A percentile compares a stretch with the other conserved stretches of the same genome.
phyloP scores from a whole-genome alignment of 92 coral and sea anemone genomes.

The Parazoanthus darwini region DNA sequence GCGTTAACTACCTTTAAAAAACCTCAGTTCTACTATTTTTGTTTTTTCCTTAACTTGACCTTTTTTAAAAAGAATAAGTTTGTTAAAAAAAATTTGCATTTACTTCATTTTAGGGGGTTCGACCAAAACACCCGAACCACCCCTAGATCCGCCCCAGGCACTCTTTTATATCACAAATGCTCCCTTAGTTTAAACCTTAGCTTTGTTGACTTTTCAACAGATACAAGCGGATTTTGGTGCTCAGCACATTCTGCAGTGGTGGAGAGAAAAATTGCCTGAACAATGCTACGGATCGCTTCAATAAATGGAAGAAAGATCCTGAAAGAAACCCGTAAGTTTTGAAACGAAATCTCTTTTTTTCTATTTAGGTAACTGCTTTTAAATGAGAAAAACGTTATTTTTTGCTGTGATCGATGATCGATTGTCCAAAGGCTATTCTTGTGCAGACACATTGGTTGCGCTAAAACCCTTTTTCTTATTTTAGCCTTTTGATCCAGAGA shows the following conservation, averaged over 20 bases:
- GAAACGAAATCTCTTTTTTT: not conserved
- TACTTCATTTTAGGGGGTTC: too few species aligned
- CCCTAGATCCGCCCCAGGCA: not conserved
- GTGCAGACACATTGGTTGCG: not conserved
- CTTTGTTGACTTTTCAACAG: slow-evolving; percentile 35
- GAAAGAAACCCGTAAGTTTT: slow-evolving; percentile 52
- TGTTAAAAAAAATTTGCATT: too few species aligned
- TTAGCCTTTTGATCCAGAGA: not conserved
- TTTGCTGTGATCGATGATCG: not conserved
- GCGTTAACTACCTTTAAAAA: too few species aligned
- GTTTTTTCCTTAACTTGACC: too few species aligned
- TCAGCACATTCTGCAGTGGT: slow-evolving; percentile 58
- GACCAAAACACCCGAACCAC: too few species aligned
- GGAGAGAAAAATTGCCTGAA: slow-evolving; percentile 55
- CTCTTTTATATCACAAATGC: not conserved
- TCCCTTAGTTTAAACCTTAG: not conserved
- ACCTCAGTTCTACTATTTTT: too few species aligned
- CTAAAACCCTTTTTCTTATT: too few species aligned
- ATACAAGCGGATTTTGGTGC: slow-evolving; percentile 53
- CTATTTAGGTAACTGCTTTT: not conserved
- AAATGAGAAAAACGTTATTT: not conserved
- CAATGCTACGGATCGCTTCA: slow-evolving; percentile 55
- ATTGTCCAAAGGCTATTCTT: too few species aligned
- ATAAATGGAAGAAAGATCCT: slow-evolving; percentile 73
- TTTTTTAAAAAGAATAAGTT: too few species aligned